phyloP scores from a whole-genome alignment of 1,140 invertebrate genomes.

The Acyrthosiphon pisum region DNA sequence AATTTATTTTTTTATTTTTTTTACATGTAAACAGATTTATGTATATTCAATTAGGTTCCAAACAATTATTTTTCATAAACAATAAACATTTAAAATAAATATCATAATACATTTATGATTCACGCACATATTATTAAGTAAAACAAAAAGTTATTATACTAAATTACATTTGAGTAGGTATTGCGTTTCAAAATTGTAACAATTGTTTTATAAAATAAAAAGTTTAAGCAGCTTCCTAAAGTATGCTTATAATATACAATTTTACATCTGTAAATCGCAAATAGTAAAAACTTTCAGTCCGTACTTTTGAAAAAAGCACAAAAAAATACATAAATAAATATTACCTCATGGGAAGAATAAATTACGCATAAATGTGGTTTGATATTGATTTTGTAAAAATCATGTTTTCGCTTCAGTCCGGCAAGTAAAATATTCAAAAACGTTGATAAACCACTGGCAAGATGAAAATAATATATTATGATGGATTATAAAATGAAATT shows the following conservation, averaged over 20 bases:
- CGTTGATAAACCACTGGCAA: neutral
- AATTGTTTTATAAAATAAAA: slow-evolving; percentile 27
- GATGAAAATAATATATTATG: neutral
- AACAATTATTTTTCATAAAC: neutral
- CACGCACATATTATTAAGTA: neutral
- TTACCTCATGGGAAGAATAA: slow-evolving; percentile 19
- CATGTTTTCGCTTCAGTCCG: neutral
- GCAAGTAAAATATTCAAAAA: slow-evolving; percentile 3
- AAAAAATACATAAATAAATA: slow-evolving; percentile 15
- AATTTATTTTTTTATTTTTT: neutral
- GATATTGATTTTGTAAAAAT: slow-evolving; percentile 40
- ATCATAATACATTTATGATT: neutral
- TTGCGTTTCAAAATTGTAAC: neutral
- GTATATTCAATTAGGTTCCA: neutral
- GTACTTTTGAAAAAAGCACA: neutral
- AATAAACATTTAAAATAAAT: neutral
- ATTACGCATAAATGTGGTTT: neutral
- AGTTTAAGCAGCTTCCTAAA: neutral
- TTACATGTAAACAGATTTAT: neutral
- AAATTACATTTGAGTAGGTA: neutral
- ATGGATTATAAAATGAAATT: neutral
- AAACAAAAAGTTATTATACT: neutral
- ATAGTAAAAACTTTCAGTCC: slow-evolving; percentile 20
- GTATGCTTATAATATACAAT: neutral
- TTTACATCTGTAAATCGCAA: neutral